Evolutionary conservation across 2,888 invertebrate species (phyloP), one percentile per base, ranked within the genome.

Genomic region (Drosophila crucigera): DNA sequence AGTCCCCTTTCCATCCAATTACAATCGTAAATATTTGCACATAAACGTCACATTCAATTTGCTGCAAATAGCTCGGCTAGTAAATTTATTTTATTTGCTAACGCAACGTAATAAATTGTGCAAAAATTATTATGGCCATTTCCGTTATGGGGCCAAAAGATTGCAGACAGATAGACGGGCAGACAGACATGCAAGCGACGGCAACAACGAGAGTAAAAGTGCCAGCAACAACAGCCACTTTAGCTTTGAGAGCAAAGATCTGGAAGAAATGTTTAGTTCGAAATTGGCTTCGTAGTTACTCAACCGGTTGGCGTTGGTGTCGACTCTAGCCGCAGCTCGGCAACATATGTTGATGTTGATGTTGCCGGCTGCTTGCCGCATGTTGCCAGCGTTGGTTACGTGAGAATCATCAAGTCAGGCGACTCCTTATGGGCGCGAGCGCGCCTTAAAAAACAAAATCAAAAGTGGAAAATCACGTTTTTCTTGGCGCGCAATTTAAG

Each of bases 391-490:
- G 50, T 72, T 49, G 70, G 76, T 87, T 87, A 87, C 90, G 87
- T 87, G 87, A 87, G 87, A 85, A 89, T 88, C 80, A 63, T 74
- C 68, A 50, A 73, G 53, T 49, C 69, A 52, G 65, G 68, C 77
- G 66, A 68, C 84, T 86, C 84, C 82, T 89, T 86, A 82, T 87
- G 80, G 89, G 87, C 80, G 82, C 80, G 80, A 71, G 68, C 80
- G 67, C 80, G 80, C 80, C 78, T 80, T 81, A 56, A 81, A 79
- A 68, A 70, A 50, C 31, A 78, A 77, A 82, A 89, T 80, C 82
- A 80, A 87, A 87, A 89, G 87, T 89, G 87, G 87, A 87, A 87
- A 87, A 87, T 87, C 87, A 87, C 87, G 87, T 89, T 89, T 86
- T 87, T 83, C 89, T 88, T 82, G 80, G 89, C 84, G 89, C 89